Evolutionary conservation across 2,797 vertebrate genomes (phyloP).

Genomic region (Danio choprae): DNA sequence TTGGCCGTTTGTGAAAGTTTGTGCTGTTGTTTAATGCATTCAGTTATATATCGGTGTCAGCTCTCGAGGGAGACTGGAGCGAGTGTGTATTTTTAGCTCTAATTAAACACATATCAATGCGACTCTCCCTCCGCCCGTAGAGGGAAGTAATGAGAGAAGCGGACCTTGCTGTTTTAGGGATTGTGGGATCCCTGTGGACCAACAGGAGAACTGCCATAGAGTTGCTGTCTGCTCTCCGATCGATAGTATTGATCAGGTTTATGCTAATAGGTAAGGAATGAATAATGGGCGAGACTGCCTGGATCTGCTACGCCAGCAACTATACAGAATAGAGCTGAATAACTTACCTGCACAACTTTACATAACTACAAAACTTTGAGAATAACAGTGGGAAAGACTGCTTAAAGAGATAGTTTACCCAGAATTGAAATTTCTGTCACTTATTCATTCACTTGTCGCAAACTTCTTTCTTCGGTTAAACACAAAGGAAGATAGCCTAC

Average conservation of each 20-base stretch:
- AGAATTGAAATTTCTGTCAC: no score
- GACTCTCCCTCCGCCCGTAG: slow-evolving; percentile 29
- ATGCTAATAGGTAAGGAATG: slow-evolving; percentile 56
- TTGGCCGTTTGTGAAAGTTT: slow-evolving; percentile 39
- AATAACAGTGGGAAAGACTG: neutral
- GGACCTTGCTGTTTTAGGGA: slow-evolving; percentile 54
- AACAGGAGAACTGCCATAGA: slow-evolving; percentile 28
- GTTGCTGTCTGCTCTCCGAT: slow-evolving; percentile 55
- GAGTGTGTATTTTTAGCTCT: slow-evolving; percentile 51
- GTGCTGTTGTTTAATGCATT: slow-evolving; percentile 56
- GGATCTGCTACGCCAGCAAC: slow-evolving; percentile 55
- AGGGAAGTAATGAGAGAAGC: slow-evolving; percentile 47
- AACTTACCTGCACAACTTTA: slow-evolving; percentile 9
- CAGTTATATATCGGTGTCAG: slow-evolving; percentile 41
- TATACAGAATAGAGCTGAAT: slow-evolving; percentile 20
- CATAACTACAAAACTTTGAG: slow-evolving; percentile 17
- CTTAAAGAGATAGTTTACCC: no score
- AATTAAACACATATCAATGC: slow-evolving; percentile 57
- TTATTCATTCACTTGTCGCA: no score
- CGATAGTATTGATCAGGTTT: slow-evolving; percentile 54
- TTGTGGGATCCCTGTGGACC: slow-evolving; percentile 51
- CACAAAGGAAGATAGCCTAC: no score
- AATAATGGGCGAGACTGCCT: slow-evolving; percentile 51
- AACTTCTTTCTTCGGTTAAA: no score
- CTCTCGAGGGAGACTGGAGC: slow-evolving; percentile 24